These are phyloP conservation scores for Eunapius fragilis DNA, from an alignment of 37 sponge, comb jelly and placozoan species.

Conservation along the genomic window DNA sequence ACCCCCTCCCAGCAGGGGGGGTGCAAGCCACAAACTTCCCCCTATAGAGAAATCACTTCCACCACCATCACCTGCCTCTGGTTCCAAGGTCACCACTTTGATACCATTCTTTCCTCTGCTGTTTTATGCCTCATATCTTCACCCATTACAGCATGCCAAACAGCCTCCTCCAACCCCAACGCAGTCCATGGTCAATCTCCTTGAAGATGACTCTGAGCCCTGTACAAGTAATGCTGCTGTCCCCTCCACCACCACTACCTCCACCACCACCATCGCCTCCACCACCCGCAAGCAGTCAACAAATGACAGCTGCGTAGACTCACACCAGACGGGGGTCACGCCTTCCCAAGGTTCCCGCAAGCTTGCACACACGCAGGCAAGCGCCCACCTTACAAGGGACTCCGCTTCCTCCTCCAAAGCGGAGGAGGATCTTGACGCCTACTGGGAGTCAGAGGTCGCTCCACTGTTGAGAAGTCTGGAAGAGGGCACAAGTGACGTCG, in stretches of 20 bases:
- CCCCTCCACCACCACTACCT: neutral
- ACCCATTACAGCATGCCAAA: neutral
- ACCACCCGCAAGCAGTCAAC: neutral
- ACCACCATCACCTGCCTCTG: neutral
- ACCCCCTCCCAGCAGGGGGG: conserved; percentile 57
- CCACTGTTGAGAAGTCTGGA: conserved; percentile 59
- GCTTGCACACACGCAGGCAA: neutral
- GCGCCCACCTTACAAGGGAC: neutral
- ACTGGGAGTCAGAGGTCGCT: conserved; percentile 62
- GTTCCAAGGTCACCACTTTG: neutral
- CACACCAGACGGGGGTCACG: no score
- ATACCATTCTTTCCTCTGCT: neutral
- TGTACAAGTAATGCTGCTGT: neutral
- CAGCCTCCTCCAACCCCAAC: conserved; percentile 51
- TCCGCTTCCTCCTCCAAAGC: neutral
- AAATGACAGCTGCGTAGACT: neutral
- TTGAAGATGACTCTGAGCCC: neutral
- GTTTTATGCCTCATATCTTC: neutral
- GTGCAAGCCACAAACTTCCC: conserved; percentile 44
- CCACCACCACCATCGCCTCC: neutral
- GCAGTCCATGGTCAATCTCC: conserved; percentile 32
- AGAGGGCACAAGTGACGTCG: neutral
- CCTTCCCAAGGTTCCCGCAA: neutral
- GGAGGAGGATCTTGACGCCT: neutral
- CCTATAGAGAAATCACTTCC: conserved; percentile 27